A percentile compares a stretch with the other conserved stretches of the same genome.
phyloP scores from a whole-genome alignment of 2,113 vertebrate genomes.

The Manacus vitellinus region DNA sequence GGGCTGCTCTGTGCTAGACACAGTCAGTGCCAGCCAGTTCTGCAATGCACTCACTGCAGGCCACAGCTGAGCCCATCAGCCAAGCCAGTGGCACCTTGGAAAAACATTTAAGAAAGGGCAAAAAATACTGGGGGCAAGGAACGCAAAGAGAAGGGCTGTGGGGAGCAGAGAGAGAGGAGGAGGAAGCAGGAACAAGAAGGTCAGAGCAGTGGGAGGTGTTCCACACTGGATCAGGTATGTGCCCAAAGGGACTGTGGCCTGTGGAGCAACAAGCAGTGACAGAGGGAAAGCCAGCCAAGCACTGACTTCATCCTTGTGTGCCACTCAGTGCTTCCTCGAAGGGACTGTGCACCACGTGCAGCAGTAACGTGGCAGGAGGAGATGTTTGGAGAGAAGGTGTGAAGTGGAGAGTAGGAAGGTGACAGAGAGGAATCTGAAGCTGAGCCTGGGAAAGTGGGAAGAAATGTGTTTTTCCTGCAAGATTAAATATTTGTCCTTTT shows the following conservation, averaged over 20 bases:
- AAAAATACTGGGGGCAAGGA: background rate
- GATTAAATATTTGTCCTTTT: background rate
- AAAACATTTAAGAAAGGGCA: background rate
- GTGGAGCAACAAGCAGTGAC: background rate
- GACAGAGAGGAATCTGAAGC: background rate
- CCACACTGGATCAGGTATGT: accelerated
- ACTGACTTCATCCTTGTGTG: background rate
- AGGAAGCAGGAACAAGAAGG: background rate
- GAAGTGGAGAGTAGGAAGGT: background rate
- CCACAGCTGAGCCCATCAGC: background rate
- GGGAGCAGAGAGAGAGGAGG: background rate
- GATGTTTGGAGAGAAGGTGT: background rate
- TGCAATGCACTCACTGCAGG: background rate
- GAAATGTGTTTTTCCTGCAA: background rate
- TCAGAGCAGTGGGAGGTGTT: background rate
- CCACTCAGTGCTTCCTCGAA: background rate
- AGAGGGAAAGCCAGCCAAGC: background rate
- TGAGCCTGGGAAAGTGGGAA: background rate
- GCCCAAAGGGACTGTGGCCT: background rate
- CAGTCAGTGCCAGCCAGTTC: background rate
- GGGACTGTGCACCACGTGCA: background rate
- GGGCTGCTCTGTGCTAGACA: background rate
- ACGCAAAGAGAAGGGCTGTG: background rate
- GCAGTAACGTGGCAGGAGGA: background rate
- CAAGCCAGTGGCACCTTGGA: background rate